Evolutionary conservation across 2,888 invertebrate species (phyloP).

Genomic region (Petrolisthes manimaculis): DNA sequence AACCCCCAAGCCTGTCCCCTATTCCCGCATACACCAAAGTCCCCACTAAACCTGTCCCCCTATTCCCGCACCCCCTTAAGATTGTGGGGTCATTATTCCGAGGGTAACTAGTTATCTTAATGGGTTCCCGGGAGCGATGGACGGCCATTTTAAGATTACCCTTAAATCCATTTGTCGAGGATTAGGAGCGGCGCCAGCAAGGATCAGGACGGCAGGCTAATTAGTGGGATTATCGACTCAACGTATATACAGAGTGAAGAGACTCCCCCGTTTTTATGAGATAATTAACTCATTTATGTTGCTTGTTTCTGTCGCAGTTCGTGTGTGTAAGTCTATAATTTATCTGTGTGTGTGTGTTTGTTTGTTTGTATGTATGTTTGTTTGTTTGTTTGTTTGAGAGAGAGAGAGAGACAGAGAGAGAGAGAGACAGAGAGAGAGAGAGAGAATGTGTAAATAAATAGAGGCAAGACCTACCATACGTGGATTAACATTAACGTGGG

Average conservation of each 20-base stretch:
- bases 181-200: conserved; percentile 1
- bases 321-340: neutral
- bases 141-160: neutral
- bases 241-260: neutral
- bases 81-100: too few species aligned
- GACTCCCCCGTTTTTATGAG: neutral
- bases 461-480: neutral
- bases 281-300: neutral
- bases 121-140: neutral
- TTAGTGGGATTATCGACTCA: neutral
- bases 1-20: too few species aligned
- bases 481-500: neutral
- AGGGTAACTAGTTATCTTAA: neutral
- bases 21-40: too few species aligned
- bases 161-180: neutral
- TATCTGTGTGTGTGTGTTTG: neutral
- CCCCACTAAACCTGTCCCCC: too few species aligned
- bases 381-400: neutral
- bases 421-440: neutral
- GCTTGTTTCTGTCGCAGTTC: neutral
- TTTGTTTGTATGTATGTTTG: neutral
- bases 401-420: neutral
- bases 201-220: neutral
- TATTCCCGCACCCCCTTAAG: too few species aligned
- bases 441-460: neutral